Percentiles rank a stretch among this genome's conserved stretches.
phyloP scores from a whole-genome alignment of 2,888 invertebrate genomes.

The Encarsia formosa region DNA sequence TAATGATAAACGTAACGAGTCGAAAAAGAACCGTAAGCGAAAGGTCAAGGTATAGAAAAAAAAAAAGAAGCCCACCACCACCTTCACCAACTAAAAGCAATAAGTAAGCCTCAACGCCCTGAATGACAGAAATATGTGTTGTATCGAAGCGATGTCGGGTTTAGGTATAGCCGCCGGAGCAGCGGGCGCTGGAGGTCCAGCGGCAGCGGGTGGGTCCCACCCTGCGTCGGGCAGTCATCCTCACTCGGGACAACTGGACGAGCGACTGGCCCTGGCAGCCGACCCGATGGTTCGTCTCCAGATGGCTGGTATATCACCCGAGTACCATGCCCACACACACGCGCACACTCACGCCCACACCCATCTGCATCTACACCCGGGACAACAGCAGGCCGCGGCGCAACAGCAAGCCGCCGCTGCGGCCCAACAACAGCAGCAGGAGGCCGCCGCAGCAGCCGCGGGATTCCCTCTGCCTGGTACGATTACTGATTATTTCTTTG shows the following conservation, averaged over 20 bases:
- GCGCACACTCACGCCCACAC: conserved; percentile 90
- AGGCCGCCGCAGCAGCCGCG: conserved; percentile 59
- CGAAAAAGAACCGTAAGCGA: too few species aligned
- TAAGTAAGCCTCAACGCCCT: not conserved
- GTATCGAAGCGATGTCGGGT: conserved; percentile 43
- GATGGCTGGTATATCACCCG: conserved; percentile 86
- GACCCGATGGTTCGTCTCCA: conserved; percentile 90
- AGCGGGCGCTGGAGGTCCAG: conserved; percentile 36
- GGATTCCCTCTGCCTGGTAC: conserved; percentile 52
- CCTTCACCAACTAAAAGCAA: conserved; percentile 13
- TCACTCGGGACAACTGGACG: conserved; percentile 66
- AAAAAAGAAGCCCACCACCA: too few species aligned
- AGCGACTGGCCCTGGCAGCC: conserved; percentile 77
- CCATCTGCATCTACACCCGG: conserved; percentile 80
- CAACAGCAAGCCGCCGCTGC: conserved; percentile 56
- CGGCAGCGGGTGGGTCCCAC: conserved; percentile 53
- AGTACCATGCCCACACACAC: conserved; percentile 90
- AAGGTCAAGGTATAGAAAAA: not conserved
- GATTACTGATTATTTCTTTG: not conserved
- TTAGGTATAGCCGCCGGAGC: conserved; percentile 49
- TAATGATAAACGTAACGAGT: too few species aligned
- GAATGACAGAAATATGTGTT: conserved; percentile 28
- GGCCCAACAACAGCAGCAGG: conserved; percentile 53
- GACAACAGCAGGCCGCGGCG: conserved; percentile 64
- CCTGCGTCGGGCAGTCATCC: conserved; percentile 59